A percentile compares a stretch with the other conserved stretches of the same genome.
Evolutionary conservation across 2,888 invertebrate genomes (phyloP).

Genomic region (Stenolophus ochropezus): DNA sequence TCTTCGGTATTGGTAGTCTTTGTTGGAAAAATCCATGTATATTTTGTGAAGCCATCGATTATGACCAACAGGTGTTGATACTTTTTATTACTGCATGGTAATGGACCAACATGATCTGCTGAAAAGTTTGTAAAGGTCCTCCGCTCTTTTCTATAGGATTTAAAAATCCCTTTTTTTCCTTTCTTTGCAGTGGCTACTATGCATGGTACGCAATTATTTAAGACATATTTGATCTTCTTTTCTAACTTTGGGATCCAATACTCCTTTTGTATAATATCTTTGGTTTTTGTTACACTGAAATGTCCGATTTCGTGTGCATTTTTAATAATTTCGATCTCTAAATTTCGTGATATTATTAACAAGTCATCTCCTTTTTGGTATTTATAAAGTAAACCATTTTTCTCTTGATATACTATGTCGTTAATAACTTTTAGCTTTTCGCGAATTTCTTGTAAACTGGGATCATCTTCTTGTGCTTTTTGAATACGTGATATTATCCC

Average conservation of each 20-base stretch:
- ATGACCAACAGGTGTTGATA: slow-evolving; percentile 25
- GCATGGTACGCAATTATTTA: slow-evolving; percentile 53
- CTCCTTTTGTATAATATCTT: slow-evolving; percentile 26
- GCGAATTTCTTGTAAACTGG: slow-evolving; percentile 59
- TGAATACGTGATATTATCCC: slow-evolving; percentile 19
- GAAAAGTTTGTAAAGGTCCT: slow-evolving; percentile 1
- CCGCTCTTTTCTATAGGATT: slow-evolving; percentile 15
- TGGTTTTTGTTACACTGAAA: slow-evolving; percentile 46
- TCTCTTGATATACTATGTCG: slow-evolving; percentile 60
- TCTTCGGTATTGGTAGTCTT: slow-evolving; percentile 26
- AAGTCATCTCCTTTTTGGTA: slow-evolving; percentile 53
- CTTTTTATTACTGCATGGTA: background rate
- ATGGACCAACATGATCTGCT: slow-evolving; percentile 21
- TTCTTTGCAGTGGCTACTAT: slow-evolving; percentile 13
- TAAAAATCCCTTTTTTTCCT: slow-evolving; percentile 48
- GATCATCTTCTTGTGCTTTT: slow-evolving; percentile 61
- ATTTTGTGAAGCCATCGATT: slow-evolving; percentile 16
- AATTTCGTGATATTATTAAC: slow-evolving; percentile 33
- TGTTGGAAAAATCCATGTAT: slow-evolving; percentile 20
- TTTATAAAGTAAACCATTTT: background rate
- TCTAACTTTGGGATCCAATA: slow-evolving; percentile 47
- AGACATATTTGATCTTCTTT: slow-evolving; percentile 29
- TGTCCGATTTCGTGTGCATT: slow-evolving; percentile 33
- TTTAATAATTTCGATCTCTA: slow-evolving; percentile 49
- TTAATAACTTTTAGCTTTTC: slow-evolving; percentile 52